These are phyloP conservation scores for Rhadina sibilatrix DNA, from an alignment of 2,113 vertebrate genomes.

Conservation along the genomic window DNA sequence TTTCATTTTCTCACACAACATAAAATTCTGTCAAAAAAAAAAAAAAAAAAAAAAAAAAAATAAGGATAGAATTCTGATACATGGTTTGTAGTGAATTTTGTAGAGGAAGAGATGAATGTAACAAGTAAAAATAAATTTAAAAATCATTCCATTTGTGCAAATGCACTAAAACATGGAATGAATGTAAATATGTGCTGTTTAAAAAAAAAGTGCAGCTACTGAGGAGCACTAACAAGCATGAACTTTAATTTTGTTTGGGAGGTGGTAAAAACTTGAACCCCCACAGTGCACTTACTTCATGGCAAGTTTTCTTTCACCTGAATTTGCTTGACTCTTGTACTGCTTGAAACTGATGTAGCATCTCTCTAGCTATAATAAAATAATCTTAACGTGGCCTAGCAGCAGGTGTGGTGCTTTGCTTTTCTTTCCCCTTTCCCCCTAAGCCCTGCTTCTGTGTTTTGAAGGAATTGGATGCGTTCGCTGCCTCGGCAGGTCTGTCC, in stretches of 20 bases:
- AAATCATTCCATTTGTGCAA: background rate
- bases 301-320: background rate
- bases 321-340: background rate
- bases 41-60: background rate
- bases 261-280: background rate
- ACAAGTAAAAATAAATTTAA: background rate
- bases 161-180: background rate
- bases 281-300: background rate
- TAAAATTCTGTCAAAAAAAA: background rate
- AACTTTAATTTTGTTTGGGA: background rate
- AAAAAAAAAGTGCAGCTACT: background rate
- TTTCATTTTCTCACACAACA: background rate
- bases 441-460: fast-evolving
- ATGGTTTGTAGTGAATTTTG: background rate
- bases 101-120: background rate
- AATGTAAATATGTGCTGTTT: background rate
- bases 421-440: background rate
- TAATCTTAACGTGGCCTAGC: background rate
- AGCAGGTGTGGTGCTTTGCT: background rate
- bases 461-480: fast-evolving
- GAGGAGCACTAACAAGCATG: background rate
- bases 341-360: background rate
- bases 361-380: background rate
- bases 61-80: background rate
- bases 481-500: fast-evolving